phyloP scores from a whole-genome alignment of 1,140 invertebrate genomes.

The Cydia pomonella region DNA sequence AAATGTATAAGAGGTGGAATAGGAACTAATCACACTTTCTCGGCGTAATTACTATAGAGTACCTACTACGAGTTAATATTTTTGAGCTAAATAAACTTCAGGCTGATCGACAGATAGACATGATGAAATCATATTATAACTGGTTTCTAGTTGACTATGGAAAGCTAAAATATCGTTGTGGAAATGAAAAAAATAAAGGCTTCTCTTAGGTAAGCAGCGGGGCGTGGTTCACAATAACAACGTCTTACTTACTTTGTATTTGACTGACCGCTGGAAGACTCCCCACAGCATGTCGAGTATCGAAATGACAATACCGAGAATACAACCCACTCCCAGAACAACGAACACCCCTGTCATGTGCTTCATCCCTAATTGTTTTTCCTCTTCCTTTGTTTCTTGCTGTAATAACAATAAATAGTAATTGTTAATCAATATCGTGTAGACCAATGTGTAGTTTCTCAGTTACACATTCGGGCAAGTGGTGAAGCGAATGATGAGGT shows the following conservation, averaged over 20 bases:
- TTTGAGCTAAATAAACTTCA: too few species aligned
- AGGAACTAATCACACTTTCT: not conserved
- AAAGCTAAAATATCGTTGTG: too few species aligned
- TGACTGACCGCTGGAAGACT: conserved; percentile 69
- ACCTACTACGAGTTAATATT: too few species aligned
- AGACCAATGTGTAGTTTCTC: not conserved
- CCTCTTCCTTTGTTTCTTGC: conserved; percentile 61
- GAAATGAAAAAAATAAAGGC: too few species aligned
- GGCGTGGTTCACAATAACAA: too few species aligned
- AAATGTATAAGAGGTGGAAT: conserved; percentile 41
- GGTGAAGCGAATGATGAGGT: too few species aligned
- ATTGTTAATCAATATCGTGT: not conserved
- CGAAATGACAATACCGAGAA: conserved; percentile 70
- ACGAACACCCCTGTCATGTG: conserved; percentile 97
- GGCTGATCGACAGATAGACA: too few species aligned
- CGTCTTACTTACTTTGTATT: conserved; percentile 65
- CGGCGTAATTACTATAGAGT: conserved; percentile 1
- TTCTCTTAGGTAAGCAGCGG: too few species aligned
- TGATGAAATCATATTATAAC: too few species aligned
- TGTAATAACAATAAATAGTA: conserved; percentile 38
- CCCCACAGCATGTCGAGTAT: conserved; percentile 75
- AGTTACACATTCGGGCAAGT: too few species aligned
- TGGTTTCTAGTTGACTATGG: too few species aligned
- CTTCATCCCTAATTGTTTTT: conserved; percentile 88
- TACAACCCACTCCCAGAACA: conserved; percentile 86